Conservation (phyloP, 1,140 invertebrate species). For the Trachymyrmex cornetzi region DNA sequence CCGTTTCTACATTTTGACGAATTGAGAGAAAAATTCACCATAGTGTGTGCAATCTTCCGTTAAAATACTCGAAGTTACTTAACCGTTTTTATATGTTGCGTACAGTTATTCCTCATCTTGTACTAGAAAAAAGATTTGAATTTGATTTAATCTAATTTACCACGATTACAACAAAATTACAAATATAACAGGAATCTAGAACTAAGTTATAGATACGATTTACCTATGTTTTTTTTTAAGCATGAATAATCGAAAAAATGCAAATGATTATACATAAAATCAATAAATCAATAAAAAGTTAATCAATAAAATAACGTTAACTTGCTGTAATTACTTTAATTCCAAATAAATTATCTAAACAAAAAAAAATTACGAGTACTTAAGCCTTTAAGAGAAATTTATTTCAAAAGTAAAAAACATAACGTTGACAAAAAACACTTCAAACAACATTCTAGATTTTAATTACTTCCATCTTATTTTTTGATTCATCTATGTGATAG, state of each 20-base stretch:
- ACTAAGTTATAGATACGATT: neutral
- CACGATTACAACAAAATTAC: neutral
- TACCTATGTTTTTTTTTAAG: neutral
- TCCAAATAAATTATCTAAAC: slow-evolving; percentile 3
- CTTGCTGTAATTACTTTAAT: neutral
- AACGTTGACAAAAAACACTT: neutral
- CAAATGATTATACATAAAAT: neutral
- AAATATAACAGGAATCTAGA: neutral
- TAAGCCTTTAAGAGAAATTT: neutral
- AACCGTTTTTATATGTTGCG: neutral
- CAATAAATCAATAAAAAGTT: too few relatives aligned
- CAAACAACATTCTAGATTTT: slow-evolving; percentile 3
- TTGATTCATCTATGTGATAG: neutral
- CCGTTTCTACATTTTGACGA: slow-evolving; percentile 20
- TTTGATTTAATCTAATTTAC: neutral
- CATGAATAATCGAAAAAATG: neutral
- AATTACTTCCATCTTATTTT: slow-evolving; percentile 39
- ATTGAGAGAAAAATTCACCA: slow-evolving; percentile 18
- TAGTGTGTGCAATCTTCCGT: neutral
- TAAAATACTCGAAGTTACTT: slow-evolving; percentile 12
- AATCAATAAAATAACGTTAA: neutral
- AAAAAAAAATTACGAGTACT: slow-evolving; percentile 56
- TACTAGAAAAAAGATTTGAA: neutral
- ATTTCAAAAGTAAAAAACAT: neutral
- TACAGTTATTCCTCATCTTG: neutral